Percentiles rank a stretch among this genome's conserved stretches.
Conservation (phyloP, 2,797 vertebrate species). For the Orientallactaga sibirica region DNA sequence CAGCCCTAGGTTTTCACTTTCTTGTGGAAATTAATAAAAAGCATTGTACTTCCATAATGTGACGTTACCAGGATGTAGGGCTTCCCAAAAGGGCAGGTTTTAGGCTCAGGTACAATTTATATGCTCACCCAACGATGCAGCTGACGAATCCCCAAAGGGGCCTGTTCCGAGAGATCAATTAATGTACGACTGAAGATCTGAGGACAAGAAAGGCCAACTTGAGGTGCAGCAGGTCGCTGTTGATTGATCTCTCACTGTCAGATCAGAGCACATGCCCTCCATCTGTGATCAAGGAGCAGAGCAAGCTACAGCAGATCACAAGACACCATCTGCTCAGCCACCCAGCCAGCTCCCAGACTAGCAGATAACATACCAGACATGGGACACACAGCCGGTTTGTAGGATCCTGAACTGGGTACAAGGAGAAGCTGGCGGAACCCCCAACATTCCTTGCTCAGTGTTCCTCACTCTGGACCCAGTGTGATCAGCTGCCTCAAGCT, state of each 20-base stretch:
- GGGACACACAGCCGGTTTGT: rapidly evolving
- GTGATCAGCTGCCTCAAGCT: too few species aligned
- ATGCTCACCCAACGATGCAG: neutral
- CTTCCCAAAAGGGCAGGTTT: neutral
- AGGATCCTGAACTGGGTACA: too few species aligned
- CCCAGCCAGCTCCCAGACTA: neutral
- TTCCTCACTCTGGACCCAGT: too few species aligned
- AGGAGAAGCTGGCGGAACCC: too few species aligned
- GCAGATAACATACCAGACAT: neutral
- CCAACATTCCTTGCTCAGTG: too few species aligned
- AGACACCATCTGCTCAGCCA: neutral
- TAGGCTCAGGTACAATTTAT: neutral
- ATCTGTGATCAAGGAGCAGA: neutral
- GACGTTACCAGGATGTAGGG: neutral
- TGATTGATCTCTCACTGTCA: neutral
- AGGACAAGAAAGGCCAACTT: neutral
- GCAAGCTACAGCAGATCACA: neutral
- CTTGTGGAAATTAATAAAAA: neutral
- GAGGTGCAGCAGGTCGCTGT: neutral
- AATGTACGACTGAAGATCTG: neutral
- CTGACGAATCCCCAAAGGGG: neutral
- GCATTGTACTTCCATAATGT: neutral
- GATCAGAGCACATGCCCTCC: neutral
- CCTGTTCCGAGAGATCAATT: neutral
- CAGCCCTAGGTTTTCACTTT: neutral